Percentiles rank a stretch among this genome's conserved stretches.
phyloP scores from a whole-genome alignment of 2,888 invertebrate genomes.

The Dione vanillae region DNA sequence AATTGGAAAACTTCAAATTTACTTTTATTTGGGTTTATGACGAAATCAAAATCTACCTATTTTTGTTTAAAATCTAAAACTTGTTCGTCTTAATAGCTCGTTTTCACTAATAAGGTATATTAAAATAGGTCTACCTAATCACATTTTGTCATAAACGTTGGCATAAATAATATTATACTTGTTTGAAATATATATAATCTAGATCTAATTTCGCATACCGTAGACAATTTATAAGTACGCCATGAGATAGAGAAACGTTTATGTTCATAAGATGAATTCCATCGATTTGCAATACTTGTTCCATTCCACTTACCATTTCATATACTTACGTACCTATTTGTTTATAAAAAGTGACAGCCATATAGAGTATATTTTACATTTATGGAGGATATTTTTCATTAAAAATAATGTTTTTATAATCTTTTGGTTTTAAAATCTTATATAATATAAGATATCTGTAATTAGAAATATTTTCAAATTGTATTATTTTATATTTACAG shows the following conservation, averaged over 20 bases:
- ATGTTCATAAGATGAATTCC: constrained; percentile 15
- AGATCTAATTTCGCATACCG: constrained; percentile 24
- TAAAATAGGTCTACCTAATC: neutral
- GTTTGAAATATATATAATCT: constrained; percentile 15
- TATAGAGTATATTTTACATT: too few species aligned
- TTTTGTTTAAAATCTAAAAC: neutral
- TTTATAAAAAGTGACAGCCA: constrained; percentile 3
- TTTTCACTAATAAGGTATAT: neutral
- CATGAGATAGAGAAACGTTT: constrained; percentile 22
- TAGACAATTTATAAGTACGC: constrained; percentile 20
- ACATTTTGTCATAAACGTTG: neutral
- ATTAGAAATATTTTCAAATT: neutral
- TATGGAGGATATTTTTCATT: too few species aligned
- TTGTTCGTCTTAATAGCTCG: neutral
- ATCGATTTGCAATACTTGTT: constrained; percentile 31
- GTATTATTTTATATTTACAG: too few species aligned
- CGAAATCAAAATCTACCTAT: too few species aligned
- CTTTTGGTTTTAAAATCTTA: neutral
- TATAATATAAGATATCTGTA: neutral
- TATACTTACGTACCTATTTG: neutral
- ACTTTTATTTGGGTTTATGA: neutral
- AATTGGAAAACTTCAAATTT: too few species aligned
- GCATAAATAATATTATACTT: neutral
- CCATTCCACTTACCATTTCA: constrained; percentile 12
- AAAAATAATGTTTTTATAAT: too few species aligned